Evolutionary conservation across 2,888 invertebrate genomes (phyloP), one percentile per base, ranked within the genome.

Genomic region (Mystacides longicornis): DNA sequence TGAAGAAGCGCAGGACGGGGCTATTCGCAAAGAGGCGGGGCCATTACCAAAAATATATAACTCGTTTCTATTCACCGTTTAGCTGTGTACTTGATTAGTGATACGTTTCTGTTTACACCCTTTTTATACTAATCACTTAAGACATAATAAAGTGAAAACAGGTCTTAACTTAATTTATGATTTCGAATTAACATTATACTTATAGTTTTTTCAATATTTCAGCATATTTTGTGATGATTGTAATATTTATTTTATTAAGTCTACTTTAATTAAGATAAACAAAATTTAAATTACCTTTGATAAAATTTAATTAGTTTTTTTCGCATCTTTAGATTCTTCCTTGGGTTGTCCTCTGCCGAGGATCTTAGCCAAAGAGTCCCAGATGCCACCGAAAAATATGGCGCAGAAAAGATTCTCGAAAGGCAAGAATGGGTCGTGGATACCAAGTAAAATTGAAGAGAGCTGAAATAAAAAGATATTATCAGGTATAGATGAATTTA

Each of bases 371-470:
- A 98, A 79, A 33, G 95, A 94, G 75, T 99, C 99, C 92, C 96
- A 97, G 70, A 99, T 90, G 53, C 99, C 99, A 42, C 99, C 99
- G 73, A 99, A 85, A 79, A 94, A 94, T 51, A 97, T 76, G 20
- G 97, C 95, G 71, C 96, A 98, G 77, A 93, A 89, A 55, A 99
- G 79, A 72, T 99, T 99, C 79, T 99, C 99, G 70, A 99, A 95
- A 14, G 99, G 99, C 66, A 94, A 86, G 75, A 99, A 98, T 37
- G 99, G 99, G 79, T 99, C 99, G 69, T 95, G 94, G 66, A 99
- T 97, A 64, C 96, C 95, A 65, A 99, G 80, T 56, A 99, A 78
- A 66, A 99, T 89, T 7, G 97, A 95, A 20, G 96, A 95, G 59
- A 99, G 72, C 83, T 91, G 77, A 60, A 71, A 67, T 65, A 58